These are phyloP conservation scores for Psittacula echo DNA, from an alignment of 2,797 vertebrate species.

Conservation along the genomic window DNA sequence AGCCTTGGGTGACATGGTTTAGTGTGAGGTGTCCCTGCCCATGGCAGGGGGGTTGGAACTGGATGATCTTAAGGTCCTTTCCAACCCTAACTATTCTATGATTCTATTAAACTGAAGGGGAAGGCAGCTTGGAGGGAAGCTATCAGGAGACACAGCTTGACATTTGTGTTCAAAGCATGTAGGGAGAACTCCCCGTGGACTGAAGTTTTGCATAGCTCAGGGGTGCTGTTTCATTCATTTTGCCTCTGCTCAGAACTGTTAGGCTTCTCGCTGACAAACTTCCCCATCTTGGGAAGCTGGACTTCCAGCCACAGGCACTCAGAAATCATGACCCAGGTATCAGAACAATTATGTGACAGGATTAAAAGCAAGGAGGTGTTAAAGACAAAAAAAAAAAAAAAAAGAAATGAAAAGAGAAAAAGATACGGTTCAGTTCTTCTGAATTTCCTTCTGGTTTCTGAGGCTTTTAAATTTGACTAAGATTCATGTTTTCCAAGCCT, in stretches of 20 bases:
- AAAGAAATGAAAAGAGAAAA: fast-evolving
- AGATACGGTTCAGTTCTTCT: neutral
- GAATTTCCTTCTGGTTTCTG: constrained; percentile 14
- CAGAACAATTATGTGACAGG: neutral
- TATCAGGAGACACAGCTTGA: neutral
- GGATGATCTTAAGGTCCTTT: no score
- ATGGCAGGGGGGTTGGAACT: no score
- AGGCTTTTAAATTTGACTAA: neutral
- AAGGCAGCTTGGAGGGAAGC: neutral
- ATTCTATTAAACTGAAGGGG: neutral
- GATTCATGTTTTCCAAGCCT: constrained; percentile 28
- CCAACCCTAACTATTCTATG: no score
- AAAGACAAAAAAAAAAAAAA: no score
- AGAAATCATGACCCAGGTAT: neutral
- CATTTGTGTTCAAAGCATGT: neutral
- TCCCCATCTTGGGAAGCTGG: neutral
- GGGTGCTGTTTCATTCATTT: neutral
- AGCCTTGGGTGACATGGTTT: no score
- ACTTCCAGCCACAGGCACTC: neutral
- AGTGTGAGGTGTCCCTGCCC: no score
- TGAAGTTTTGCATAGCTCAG: neutral
- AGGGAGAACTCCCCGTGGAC: neutral
- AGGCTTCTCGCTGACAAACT: neutral
- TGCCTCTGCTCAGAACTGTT: fast-evolving
- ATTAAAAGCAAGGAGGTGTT: neutral